These are phyloP conservation scores for Drosophila pegasa DNA, from an alignment of 2,888 invertebrate genomes.

Conservation along the genomic window DNA sequence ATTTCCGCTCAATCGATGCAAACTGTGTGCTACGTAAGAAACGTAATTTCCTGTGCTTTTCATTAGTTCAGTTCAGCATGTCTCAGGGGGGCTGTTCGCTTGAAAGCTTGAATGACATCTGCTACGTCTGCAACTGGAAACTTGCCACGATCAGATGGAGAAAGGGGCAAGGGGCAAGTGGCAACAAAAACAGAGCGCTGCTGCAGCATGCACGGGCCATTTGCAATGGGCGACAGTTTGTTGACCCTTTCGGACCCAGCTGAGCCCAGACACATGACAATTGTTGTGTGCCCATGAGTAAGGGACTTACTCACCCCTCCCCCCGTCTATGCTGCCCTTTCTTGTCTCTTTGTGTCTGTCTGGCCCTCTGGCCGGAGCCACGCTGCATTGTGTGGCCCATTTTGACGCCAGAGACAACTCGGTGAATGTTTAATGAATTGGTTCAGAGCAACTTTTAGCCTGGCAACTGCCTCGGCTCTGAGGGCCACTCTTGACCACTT, in stretches of 20 bases:
- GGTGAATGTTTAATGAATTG: slow-evolving; percentile 75
- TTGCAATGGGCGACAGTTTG: slow-evolving; percentile 62
- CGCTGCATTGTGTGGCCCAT: slow-evolving; percentile 59
- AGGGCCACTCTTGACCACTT: slow-evolving; percentile 40
- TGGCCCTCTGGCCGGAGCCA: slow-evolving; percentile 20
- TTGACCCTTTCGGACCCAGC: slow-evolving; percentile 54
- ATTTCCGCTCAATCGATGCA: slow-evolving; percentile 18
- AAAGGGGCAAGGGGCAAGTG: slow-evolving; percentile 14
- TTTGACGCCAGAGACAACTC: slow-evolving; percentile 62
- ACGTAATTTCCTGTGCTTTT: slow-evolving; percentile 30
- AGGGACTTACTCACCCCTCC: no score
- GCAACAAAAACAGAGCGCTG: slow-evolving; percentile 5
- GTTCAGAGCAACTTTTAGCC: slow-evolving; percentile 62
- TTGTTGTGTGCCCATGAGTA: slow-evolving; percentile 41
- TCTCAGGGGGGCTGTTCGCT: slow-evolving; percentile 6
- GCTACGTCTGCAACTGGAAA: slow-evolving; percentile 16
- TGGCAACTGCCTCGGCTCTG: slow-evolving; percentile 33
- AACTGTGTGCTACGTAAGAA: slow-evolving; percentile 6
- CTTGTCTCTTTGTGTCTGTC: slow-evolving; percentile 13
- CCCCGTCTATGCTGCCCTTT: slow-evolving; percentile 5
- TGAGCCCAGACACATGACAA: slow-evolving; percentile 48
- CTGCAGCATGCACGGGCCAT: slow-evolving; percentile 39
- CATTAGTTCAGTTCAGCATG: slow-evolving; percentile 31
- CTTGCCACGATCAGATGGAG: background rate
- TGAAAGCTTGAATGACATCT: slow-evolving; percentile 41